These are phyloP conservation scores for Cyphomyrus discorhynchus DNA, from an alignment of 2,113 vertebrate species.

Conservation along the genomic window DNA sequence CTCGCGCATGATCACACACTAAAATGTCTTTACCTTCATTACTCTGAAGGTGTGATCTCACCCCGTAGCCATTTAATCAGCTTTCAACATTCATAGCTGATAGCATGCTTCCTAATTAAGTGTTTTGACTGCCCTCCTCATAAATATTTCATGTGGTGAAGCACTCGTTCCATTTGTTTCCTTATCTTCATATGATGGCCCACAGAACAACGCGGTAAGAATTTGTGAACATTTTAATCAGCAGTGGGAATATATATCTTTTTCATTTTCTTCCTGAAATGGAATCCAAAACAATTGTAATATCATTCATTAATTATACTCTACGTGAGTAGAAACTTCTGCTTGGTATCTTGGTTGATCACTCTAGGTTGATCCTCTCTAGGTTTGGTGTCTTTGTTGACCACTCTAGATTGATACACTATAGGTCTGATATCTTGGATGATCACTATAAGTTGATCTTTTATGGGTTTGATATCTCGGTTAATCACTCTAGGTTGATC, in stretches of 20 bases:
- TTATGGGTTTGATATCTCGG: not conserved
- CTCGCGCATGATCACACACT: not conserved
- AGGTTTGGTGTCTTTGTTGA: not conserved
- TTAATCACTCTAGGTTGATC: not conserved
- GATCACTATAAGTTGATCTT: not conserved
- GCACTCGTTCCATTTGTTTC: not conserved
- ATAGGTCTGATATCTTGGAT: not conserved
- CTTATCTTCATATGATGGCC: not conserved
- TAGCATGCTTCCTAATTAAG: constrained; percentile 7
- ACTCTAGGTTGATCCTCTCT: not conserved
- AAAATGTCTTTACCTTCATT: not conserved
- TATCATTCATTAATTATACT: constrained; percentile 6
- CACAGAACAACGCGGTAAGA: not conserved
- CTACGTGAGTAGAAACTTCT: not conserved
- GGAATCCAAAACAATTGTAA: not conserved
- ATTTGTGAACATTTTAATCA: constrained; percentile 7
- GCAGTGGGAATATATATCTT: not conserved
- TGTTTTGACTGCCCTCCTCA: constrained; percentile 5
- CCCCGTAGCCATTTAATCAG: not conserved
- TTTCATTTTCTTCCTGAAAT: not conserved
- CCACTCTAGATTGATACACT: not conserved
- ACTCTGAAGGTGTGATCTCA: constrained; percentile 5
- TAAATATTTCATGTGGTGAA: constrained; percentile 28
- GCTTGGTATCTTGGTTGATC: not conserved
- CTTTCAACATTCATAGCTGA: not conserved